These are phyloP conservation scores for Aelia acuminata DNA, from an alignment of 2,888 invertebrate genomes.

Conservation along the genomic window DNA sequence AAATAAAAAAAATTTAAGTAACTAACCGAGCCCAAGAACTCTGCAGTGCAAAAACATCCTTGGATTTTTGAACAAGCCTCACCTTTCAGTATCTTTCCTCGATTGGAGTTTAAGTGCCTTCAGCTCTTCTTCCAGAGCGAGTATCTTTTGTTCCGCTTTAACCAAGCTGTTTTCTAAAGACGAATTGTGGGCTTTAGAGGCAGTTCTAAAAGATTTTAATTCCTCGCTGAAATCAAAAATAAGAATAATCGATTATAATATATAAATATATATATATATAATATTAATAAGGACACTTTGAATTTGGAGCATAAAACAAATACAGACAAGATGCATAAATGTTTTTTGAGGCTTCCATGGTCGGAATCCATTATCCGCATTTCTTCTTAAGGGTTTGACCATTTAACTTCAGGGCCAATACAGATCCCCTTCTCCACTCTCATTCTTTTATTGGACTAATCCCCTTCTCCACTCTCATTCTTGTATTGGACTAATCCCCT, in stretches of 20 bases:
- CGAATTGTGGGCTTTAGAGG: background rate
- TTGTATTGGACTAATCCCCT: too few species aligned
- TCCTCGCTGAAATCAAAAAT: constrained; percentile 19
- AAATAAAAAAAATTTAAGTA: constrained; percentile 9
- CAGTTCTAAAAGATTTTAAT: background rate
- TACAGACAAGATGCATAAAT: too few species aligned
- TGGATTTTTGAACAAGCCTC: constrained; percentile 15
- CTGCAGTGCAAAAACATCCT: constrained; percentile 2
- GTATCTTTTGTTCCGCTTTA: constrained; percentile 28
- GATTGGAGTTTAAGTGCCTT: background rate
- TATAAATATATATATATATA: too few species aligned
- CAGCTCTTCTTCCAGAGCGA: constrained; percentile 21
- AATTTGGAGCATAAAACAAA: background rate
- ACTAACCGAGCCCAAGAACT: constrained; percentile 32
- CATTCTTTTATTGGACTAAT: too few species aligned
- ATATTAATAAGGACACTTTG: background rate
- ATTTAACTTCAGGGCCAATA: too few species aligned
- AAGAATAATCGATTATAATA: background rate
- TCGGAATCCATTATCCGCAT: too few species aligned
- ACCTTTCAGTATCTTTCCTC: constrained; percentile 32
- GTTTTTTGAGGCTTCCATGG: too few species aligned
- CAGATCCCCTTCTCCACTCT: too few species aligned
- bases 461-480: too few species aligned
- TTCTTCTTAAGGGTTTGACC: too few species aligned
- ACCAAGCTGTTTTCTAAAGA: constrained; percentile 44